Evolutionary conservation across 2,797 vertebrate species (phyloP), one percentile per base, ranked within the genome.

Genomic region (Chloroceryle amazona): DNA sequence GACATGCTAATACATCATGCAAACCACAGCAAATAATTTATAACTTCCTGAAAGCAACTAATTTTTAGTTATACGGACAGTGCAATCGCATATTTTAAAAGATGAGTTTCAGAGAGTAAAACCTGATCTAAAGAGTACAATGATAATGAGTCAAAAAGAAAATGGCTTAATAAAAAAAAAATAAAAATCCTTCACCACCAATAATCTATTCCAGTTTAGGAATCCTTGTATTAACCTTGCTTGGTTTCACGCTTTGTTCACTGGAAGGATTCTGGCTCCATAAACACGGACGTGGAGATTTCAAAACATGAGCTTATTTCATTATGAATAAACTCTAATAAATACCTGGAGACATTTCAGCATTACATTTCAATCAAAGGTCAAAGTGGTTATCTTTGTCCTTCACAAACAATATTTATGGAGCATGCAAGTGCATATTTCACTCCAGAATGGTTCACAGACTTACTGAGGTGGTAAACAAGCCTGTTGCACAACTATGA

Each of bases 1-100:
- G 74, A 47, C 86, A 61, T 73, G 22, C 35, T 81, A 91, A 90
- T 71, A 67, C 41, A 95, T 96, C 83, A 95, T 79, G 66, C 35
- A 96, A 88, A 88, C 39, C 35, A 70, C 26, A 76, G 60, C 31
- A 96, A 96, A 91, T 95, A 90, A 93, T 94, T 88, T 86, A 95
- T 84, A 73, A 66, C 73, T 95, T 94, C 51, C 75, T 79, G 65
- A 90, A 62, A 88, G 54, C 29, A 83, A 46, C 18, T 79, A 2
- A 8, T 66, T 95, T 91, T n/a, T 70, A 63, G 35, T 71, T 76
- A 39, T 13, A 55, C 44, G 80, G 47, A 13, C 41, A 70, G 31
- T 22, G 8, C 42, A 86, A 58, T 16, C 33, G 62, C 51, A 79
- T 17, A 65, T 17, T 44, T 92, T 73, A 71, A 63, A 90, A 84